Evolutionary conservation across 2,888 invertebrate species (phyloP), one percentile per base, ranked within the genome.

Genomic region (Tenthredo livida): DNA sequence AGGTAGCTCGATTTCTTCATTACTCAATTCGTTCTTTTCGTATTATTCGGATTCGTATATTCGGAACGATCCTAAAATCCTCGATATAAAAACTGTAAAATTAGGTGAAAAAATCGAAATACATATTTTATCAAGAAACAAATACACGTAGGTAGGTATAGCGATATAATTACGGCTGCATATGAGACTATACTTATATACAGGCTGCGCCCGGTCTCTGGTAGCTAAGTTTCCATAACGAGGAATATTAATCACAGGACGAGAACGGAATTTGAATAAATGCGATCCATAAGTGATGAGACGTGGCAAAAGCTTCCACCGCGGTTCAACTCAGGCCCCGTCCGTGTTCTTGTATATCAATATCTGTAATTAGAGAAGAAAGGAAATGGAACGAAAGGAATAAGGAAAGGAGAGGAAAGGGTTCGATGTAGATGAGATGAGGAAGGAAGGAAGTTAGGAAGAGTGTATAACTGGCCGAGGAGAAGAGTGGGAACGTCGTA

Each of bases 231-330:
- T 84, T 47, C 84, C 84, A 86, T 89, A 89, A 90, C 89, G 89
- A 89, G 88, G 88, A 88, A 88, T 90, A 92, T 92, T 91, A 90
- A 93, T 92, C 92, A 92, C 86, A 84, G 72, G 67, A 58, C 78
- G 77, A 85, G 86, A 75, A 86, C 33, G 84, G 89, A 90, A 91
- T 91, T 90, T 90, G 90, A 91, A 92, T 90, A 89, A 91, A 91
- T 91, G 92, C 89, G 90, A 90, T 89, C 89, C 90, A 89, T 92
- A 92, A 92, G 89, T 91, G 92, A 93, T 90, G 91, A 92, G 92
- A 93, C 92, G 91, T 91, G 92, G 89, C 90, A 90, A 91, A 92
- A 92, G 91, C 92, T 92, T 91, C 91, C 90, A 91, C 84, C 77
- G 75, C 21, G 65, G 9, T 61, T 50, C 4, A 54, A 54, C 65